Evolutionary conservation across 2,888 invertebrate genomes (phyloP).

Genomic region (Macrophya alboannulata): DNA sequence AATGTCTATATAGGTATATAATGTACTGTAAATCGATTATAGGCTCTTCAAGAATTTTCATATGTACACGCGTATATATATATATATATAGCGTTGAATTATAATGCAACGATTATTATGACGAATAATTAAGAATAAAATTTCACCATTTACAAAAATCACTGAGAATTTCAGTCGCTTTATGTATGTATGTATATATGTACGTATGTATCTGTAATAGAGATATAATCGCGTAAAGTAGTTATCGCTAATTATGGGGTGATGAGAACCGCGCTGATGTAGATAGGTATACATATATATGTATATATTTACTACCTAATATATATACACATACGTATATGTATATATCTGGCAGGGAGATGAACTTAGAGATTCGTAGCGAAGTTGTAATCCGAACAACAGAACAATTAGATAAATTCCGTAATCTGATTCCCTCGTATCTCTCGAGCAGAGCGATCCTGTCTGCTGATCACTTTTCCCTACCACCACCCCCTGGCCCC

Average conservation of each 20-base stretch:
- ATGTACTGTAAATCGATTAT: not conserved
- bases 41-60: not conserved
- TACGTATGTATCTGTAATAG: not conserved
- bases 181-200: not conserved
- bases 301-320: not conserved
- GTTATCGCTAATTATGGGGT: slow-evolving; percentile 10
- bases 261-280: not conserved
- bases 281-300: no score
- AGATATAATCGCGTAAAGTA: not conserved
- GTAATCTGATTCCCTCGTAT: slow-evolving; percentile 29
- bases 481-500: not conserved
- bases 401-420: slow-evolving; percentile 41
- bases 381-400: slow-evolving; percentile 39
- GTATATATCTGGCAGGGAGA: not conserved
- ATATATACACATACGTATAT: not conserved
- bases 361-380: slow-evolving; percentile 5
- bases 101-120: not conserved
- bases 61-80: not conserved
- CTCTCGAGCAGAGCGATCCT: slow-evolving; percentile 17
- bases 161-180: not conserved
- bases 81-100: not conserved
- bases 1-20: no score
- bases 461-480: not conserved
- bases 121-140: not conserved
- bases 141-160: not conserved